Evolutionary conservation across 92 coral and sea anemone genomes (phyloP).

Genomic region (Paramuricea clavata): DNA sequence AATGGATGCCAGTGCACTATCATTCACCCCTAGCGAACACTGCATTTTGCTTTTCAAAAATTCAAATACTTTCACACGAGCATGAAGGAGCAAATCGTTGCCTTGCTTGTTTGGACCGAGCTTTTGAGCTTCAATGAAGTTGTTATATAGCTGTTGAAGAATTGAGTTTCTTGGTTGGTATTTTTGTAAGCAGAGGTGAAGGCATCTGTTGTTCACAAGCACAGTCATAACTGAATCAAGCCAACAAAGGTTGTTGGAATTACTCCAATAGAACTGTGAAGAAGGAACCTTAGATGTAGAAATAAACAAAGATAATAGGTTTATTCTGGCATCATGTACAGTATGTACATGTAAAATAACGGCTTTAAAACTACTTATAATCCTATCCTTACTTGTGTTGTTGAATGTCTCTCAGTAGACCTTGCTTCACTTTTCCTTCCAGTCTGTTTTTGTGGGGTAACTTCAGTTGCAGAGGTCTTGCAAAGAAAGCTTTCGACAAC

Average conservation of each 20-base stretch:
- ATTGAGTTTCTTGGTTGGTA: constrained; percentile 56
- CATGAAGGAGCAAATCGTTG: constrained; percentile 64
- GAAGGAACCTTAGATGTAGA: background rate
- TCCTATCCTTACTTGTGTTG: constrained; percentile 44
- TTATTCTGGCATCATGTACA: background rate
- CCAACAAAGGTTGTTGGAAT: constrained; percentile 89
- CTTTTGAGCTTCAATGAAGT: constrained; percentile 74
- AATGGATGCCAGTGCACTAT: constrained; percentile 83
- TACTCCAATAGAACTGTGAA: constrained; percentile 78
- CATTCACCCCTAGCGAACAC: constrained; percentile 87
- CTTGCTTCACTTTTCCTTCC: constrained; percentile 26
- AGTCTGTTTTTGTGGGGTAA: background rate
- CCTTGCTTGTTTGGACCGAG: constrained; percentile 39
- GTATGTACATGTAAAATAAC: no score
- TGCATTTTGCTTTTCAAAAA: constrained; percentile 84
- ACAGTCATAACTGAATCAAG: constrained; percentile 76
- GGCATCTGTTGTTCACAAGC: constrained; percentile 80
- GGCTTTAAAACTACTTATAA: no score
- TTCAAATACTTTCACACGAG: constrained; percentile 75
- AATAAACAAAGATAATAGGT: background rate
- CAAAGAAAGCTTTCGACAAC: constrained; percentile 55
- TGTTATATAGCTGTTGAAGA: constrained; percentile 48
- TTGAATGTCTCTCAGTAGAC: constrained; percentile 61
- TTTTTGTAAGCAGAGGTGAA: constrained; percentile 51
- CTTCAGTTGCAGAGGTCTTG: constrained; percentile 66